Evolutionary conservation across 2,888 invertebrate species (phyloP), one percentile per base, ranked within the genome.

Genomic region (Callyntrura guangdongensis): DNA sequence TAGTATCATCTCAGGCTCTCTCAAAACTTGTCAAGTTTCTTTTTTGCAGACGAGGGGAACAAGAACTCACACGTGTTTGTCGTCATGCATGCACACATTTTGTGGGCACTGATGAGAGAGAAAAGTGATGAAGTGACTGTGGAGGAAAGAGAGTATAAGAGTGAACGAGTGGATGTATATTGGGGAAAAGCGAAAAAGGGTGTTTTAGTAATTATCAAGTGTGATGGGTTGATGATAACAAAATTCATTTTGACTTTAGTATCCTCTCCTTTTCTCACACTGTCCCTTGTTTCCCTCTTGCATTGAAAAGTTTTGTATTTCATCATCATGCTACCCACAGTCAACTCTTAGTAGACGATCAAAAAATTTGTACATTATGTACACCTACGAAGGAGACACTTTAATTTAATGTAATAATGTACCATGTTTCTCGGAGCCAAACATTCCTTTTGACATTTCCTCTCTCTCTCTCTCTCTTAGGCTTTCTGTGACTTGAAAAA

Each of bases 361-460:
- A 4, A 36, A 36, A 36, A 36, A 36, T 36, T 4, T 49, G 9
- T 47, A 45, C 47, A 4, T 47, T 74, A 74, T 47, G 17, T 53
- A 77, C 22, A n/a, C 56, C 53, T 25, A 69, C n/a, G 22, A 14
- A 17, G 20, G 25, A 25, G 17, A 22, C 74, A 36, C 17, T 77
- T 53, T 77, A 56, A 22, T 56, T 56, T 77, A 77, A 77, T 77
- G 77, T 22, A 77, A 77, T 53, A 77, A 77, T 77, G 77, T 77
- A 12, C 49, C 36, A 36, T 36, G 36, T 36, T 36, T 6, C 36
- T 36, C 36, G 22, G 9, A 56, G 53, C 25, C 25, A 56, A 77
- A 77, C 53, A 53, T 53, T 53, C 77, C 53, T 56, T 77, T 77
- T 77, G 77, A 53, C 77, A 53, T 53, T 53, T 53, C n/a, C n/a